Percentiles rank a stretch among this genome's conserved stretches.
Conservation (phyloP, 2,888 invertebrate genomes). For the Caenorhabditis angaria region DNA sequence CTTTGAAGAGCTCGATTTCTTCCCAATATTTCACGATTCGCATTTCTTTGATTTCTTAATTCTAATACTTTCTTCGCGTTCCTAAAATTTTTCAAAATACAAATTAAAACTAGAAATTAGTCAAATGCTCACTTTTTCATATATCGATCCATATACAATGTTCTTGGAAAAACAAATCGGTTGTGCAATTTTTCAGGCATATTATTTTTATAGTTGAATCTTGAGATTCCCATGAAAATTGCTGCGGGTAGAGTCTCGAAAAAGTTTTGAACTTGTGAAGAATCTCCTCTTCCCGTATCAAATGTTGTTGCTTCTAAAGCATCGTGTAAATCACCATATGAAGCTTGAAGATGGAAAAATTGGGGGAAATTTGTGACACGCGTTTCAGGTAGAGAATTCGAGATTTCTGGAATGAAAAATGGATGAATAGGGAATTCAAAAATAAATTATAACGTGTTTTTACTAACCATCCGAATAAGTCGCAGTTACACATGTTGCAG, state of each 20-base stretch:
- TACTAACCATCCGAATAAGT: constrained; percentile 2
- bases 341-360: constrained; percentile 15
- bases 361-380: constrained; percentile 7
- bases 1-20: not conserved
- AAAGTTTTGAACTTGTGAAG: constrained; percentile 23
- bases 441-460: no score
- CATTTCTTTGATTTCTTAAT: not conserved
- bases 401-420: constrained; percentile 6
- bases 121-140: constrained; percentile 16
- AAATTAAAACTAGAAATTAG: not conserved
- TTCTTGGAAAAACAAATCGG: constrained; percentile 27
- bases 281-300: constrained; percentile 5
- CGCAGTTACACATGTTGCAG: not conserved
- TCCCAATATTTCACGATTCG: not conserved
- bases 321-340: constrained; percentile 39
- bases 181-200: constrained; percentile 34
- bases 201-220: constrained; percentile 15
- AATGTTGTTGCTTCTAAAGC: constrained; percentile 36
- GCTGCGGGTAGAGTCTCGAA: constrained; percentile 32
- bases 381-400: not conserved
- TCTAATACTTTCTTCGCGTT: not conserved
- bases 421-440: no score
- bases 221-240: constrained; percentile 31
- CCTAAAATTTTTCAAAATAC: not conserved
- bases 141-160: constrained; percentile 48